Conservation (phyloP, 2,113 vertebrate species). For the Podocnemis expansa region DNA sequence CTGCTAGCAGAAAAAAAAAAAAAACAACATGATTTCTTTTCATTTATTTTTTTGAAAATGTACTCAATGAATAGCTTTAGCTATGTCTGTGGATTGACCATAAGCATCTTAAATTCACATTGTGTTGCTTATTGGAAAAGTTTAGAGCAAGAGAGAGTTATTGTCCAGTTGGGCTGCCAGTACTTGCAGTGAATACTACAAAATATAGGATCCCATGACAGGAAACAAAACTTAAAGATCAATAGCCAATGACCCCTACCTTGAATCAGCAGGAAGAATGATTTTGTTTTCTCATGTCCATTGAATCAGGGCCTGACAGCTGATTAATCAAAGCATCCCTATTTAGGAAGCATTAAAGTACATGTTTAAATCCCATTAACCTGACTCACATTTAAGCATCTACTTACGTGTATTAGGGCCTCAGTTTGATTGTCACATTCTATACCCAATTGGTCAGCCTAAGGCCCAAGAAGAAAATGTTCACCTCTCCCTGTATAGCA, state of each 20-base stretch:
- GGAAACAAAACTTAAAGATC: background rate
- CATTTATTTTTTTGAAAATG: background rate
- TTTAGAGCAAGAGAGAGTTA: background rate
- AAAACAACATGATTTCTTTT: background rate
- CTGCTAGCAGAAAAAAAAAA: accelerated
- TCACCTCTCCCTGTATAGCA: accelerated
- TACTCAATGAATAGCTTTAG: background rate
- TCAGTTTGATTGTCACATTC: background rate
- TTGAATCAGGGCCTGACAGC: background rate
- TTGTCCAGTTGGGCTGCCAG: background rate
- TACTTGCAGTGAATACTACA: background rate
- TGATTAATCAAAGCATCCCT: background rate
- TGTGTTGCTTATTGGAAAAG: background rate
- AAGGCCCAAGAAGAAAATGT: background rate
- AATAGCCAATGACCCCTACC: background rate
- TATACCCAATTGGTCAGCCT: background rate
- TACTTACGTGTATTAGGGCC: background rate
- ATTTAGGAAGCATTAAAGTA: background rate
- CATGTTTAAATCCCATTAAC: background rate
- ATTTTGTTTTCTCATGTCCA: background rate
- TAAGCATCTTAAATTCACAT: background rate
- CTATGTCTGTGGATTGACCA: constrained; percentile 13
- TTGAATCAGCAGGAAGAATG: background rate
- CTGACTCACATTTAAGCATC: background rate
- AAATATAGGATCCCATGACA: background rate